Conservation (phyloP, 2,113 vertebrate genomes). For the Poeciliopsis retropinna region DNA sequence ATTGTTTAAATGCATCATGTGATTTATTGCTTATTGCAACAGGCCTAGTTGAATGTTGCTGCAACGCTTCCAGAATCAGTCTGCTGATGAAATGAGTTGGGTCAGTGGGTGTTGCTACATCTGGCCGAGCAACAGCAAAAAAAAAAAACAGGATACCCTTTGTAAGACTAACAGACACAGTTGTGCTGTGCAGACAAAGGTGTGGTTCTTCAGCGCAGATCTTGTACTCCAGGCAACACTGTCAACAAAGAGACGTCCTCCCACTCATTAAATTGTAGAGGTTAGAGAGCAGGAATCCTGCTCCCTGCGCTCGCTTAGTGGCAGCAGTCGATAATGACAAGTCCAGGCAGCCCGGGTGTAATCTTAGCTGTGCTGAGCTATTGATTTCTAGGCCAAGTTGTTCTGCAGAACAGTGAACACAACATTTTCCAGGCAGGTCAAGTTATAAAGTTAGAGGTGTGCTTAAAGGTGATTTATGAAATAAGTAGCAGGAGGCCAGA, state of each 20-base stretch:
- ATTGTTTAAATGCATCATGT: no score
- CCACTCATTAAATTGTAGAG: conserved; percentile 43
- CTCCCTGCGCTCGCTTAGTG: conserved; percentile 32
- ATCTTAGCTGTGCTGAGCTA: conserved; percentile 30
- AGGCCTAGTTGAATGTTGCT: background rate
- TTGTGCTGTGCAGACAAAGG: conserved; percentile 71
- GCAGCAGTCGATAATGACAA: conserved; percentile 56
- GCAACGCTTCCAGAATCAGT: background rate
- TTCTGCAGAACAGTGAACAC: conserved; percentile 12
- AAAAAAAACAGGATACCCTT: conserved; percentile 59
- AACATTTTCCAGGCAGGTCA: background rate
- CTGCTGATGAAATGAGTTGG: conserved; percentile 31
- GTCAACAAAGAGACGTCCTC: conserved; percentile 70
- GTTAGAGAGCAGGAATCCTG: conserved; percentile 20
- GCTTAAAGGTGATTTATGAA: background rate
- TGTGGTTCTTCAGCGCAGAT: conserved; percentile 62
- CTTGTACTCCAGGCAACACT: conserved; percentile 64
- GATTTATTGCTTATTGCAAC: no score
- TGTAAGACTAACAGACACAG: conserved; percentile 50
- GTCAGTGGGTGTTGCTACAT: conserved; percentile 49
- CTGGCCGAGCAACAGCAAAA: conserved; percentile 30
- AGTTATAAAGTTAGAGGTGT: background rate
- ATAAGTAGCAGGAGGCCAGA: background rate
- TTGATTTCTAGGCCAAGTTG: conserved; percentile 28
- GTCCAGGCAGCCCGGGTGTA: conserved; percentile 43